These are phyloP conservation scores for Sipha maydis DNA, from an alignment of 2,888 invertebrate species.

Conservation along the genomic window DNA sequence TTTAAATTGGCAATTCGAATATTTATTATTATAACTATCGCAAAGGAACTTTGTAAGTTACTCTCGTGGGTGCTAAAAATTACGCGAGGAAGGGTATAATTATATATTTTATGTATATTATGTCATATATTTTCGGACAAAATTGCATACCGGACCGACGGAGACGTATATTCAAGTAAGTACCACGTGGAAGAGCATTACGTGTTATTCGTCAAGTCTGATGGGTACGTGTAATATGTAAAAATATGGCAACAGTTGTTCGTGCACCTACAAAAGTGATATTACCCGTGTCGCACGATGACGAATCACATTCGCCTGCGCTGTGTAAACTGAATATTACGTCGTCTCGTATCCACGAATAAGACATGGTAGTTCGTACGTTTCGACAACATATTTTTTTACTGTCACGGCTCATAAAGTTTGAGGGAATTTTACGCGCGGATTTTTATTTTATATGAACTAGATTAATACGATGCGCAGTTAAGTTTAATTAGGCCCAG, in stretches of 20 bases:
- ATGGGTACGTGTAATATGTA: too few species aligned
- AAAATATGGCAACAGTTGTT: too few species aligned
- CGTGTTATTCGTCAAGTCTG: too few species aligned
- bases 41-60: not conserved
- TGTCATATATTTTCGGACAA: not conserved
- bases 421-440: not conserved
- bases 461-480: conserved; percentile 28
- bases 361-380: not conserved
- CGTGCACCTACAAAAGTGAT: not conserved
- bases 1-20: not conserved
- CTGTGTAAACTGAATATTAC: not conserved
- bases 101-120: too few species aligned
- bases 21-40: not conserved
- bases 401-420: not conserved
- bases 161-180: too few species aligned
- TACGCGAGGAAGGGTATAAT: too few species aligned
- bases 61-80: too few species aligned
- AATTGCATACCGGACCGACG: too few species aligned
- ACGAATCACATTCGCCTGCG: not conserved
- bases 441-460: not conserved
- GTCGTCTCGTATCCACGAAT: not conserved
- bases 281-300: not conserved
- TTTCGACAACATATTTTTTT: not conserved
- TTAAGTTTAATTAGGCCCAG: conserved; percentile 9
- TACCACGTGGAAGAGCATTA: too few species aligned